Base-by-base conservation (phyloP, 2,888 invertebrate species). In the Acleris literana region DNA sequence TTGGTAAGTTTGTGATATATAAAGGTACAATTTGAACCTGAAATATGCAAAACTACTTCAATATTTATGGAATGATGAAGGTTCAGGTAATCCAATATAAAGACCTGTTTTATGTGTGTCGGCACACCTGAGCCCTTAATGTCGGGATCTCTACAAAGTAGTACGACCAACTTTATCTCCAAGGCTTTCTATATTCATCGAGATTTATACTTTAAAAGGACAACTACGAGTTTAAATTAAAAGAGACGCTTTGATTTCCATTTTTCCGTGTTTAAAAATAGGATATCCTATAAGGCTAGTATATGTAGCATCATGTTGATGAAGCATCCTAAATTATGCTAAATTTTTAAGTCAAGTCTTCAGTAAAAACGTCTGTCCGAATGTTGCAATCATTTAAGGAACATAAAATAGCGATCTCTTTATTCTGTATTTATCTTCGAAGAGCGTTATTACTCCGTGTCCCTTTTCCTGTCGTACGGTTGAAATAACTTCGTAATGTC, bases 71-170 rank as follows among this genome's bases (percentile, higher is more conserved):
- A 25, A 61, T 17, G 39, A 56, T 61, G 43, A 55, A 60, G 44
- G 29, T 57, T 46, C 39, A 22, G 25, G 56, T 57, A 48, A 52
- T 66, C 66, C 48, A 29, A 62, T 66, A 18, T 48, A 62, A 57
- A 20, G 56, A 13, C 56, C 46, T 62, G 51, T 65, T 61, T 61
- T 65, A 65, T 46, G 18, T 66, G 22, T 53, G 48, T 49, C n/a
- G 52, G 46, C 61, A 52, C 66, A 66, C 66, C 66, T 62, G 66
- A 66, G 61, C 54, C 66, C n/a, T 66, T 62, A 66, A 62, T 62
- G 61, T 48, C 52, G 52, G 52, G 52, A 62, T 62, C 51, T 49
- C 61, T 29, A 65, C 56, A 61, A 51, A 60, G 29, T 60, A 49
- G 29, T 33, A 43, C 9, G 52, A 51, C 56, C 52, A 18, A 62